Percentiles rank a stretch among this genome's conserved stretches.
Evolutionary conservation across 2,797 vertebrate genomes (phyloP).

Genomic region (Valencia hispanica): DNA sequence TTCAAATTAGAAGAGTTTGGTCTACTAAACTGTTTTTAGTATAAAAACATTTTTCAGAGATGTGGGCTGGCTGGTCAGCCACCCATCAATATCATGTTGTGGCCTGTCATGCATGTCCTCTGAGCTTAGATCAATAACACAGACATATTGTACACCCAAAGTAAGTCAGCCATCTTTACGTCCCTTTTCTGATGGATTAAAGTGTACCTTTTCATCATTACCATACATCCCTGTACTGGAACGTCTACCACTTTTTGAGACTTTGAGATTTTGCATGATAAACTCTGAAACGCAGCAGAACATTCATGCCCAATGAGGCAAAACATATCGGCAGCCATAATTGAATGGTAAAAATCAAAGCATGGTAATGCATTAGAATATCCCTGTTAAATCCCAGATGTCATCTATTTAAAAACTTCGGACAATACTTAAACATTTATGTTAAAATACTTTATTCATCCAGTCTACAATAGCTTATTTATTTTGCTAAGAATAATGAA

Average conservation of each 20-base stretch:
- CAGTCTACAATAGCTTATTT: not conserved
- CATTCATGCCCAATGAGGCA: not conserved
- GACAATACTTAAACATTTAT: conserved; percentile 22
- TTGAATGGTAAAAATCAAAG: not conserved
- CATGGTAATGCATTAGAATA: not conserved
- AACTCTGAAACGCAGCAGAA: not conserved
- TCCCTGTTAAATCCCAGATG: no score
- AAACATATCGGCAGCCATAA: not conserved
- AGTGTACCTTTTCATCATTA: conserved; percentile 68
- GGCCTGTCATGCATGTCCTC: conserved; percentile 68
- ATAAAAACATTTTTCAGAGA: conserved; percentile 59
- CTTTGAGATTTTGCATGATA: not conserved
- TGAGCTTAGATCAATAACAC: conserved; percentile 71
- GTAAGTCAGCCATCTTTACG: conserved; percentile 31
- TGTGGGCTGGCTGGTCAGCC: conserved; percentile 60
- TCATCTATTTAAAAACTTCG: conserved; percentile 43
- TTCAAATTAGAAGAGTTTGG: conserved; percentile 9
- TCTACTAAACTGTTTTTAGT: conserved; percentile 21
- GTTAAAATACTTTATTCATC: not conserved
- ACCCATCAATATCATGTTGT: conserved; percentile 68
- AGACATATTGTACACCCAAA: conserved; percentile 61
- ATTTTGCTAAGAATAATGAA: no score
- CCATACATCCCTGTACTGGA: conserved; percentile 53
- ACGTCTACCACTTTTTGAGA: not conserved
- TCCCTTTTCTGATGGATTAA: conserved; percentile 63